Percentiles rank a stretch among this genome's conserved stretches.
phyloP scores from a whole-genome alignment of 2,797 vertebrate genomes.

The Semaprochilodus insignis region DNA sequence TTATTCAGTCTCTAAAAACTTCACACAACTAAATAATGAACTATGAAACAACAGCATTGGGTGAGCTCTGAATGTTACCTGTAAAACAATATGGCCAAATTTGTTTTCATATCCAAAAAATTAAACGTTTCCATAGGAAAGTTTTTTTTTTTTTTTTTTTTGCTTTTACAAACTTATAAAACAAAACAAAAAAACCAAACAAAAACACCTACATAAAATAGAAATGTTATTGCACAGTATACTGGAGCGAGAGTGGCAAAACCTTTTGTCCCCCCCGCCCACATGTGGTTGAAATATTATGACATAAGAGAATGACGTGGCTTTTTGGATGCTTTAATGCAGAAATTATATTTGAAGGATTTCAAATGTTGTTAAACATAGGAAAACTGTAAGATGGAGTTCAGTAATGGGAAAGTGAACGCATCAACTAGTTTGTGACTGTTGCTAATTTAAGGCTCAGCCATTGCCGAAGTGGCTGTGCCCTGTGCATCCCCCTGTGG shows the following conservation, averaged over 20 bases:
- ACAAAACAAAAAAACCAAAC: conserved; percentile 65
- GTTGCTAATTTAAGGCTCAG: conserved; percentile 65
- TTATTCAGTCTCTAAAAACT: conserved; percentile 68
- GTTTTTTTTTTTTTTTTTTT: conserved; percentile 53
- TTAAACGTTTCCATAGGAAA: conserved; percentile 96
- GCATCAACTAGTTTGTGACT: conserved; percentile 13
- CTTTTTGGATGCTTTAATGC: conserved; percentile 64
- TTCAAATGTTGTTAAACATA: conserved; percentile 46
- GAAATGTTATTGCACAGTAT: conserved; percentile 87
- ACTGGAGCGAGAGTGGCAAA: conserved; percentile 4
- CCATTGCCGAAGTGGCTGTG: conserved; percentile 63
- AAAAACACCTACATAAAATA: conserved; percentile 69
- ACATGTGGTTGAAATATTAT: conserved; percentile 24
- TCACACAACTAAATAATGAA: conserved; percentile 68
- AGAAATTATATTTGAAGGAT: conserved; percentile 56
- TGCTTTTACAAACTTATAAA: conserved; percentile 63
- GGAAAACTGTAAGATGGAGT: conserved; percentile 51
- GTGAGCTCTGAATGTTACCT: conserved; percentile 49
- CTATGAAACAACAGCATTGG: conserved; percentile 64
- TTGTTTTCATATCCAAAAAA: conserved; percentile 43
- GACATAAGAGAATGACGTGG: conserved; percentile 27
- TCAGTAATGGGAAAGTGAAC: background rate
- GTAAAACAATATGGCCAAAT: conserved; percentile 53
- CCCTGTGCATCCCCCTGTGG: conserved; percentile 70
- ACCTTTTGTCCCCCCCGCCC: background rate